Evolutionary conservation across 2,888 invertebrate species (phyloP).

Genomic region (Bombylius major): DNA sequence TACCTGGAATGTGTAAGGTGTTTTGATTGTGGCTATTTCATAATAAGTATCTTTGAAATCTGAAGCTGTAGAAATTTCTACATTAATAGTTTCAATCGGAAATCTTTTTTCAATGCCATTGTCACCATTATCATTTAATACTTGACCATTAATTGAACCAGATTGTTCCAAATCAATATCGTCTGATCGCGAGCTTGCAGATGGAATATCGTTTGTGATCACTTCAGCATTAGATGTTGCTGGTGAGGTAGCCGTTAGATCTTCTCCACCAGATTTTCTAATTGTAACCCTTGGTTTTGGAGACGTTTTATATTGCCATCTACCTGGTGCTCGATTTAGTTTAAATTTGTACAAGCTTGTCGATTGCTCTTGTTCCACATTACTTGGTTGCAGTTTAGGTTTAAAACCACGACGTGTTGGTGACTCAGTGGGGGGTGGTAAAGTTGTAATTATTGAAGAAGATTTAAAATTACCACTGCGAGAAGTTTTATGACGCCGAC

Average conservation of each 20-base stretch:
- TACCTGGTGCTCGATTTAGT: constrained; percentile 66
- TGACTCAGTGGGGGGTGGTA: constrained; percentile 20
- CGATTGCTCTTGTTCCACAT: constrained; percentile 42
- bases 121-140: constrained; percentile 45
- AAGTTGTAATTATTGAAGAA: constrained; percentile 19
- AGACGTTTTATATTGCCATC: constrained; percentile 85
- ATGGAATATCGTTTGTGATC: constrained; percentile 28
- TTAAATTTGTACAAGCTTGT: constrained; percentile 68
- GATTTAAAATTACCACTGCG: constrained; percentile 25
- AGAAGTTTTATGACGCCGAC: constrained; percentile 41
- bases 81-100: constrained; percentile 69
- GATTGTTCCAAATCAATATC: constrained; percentile 59
- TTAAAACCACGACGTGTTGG: constrained; percentile 51
- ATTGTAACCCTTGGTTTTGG: constrained; percentile 76
- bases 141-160: constrained; percentile 51
- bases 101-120: constrained; percentile 47
- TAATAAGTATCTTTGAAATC: constrained; percentile 77
- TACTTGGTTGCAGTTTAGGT: constrained; percentile 47
- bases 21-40: constrained; percentile 81
- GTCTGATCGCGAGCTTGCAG: constrained; percentile 44
- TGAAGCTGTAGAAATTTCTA: constrained; percentile 77
- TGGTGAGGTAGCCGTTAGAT: constrained; percentile 22
- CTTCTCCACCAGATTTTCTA: constrained; percentile 47
- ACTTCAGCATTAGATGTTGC: constrained; percentile 20
- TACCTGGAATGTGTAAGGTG: constrained; percentile 83